Base-by-base conservation (phyloP, 2,113 vertebrate genomes). In the Lamprotornis superbus region DNA sequence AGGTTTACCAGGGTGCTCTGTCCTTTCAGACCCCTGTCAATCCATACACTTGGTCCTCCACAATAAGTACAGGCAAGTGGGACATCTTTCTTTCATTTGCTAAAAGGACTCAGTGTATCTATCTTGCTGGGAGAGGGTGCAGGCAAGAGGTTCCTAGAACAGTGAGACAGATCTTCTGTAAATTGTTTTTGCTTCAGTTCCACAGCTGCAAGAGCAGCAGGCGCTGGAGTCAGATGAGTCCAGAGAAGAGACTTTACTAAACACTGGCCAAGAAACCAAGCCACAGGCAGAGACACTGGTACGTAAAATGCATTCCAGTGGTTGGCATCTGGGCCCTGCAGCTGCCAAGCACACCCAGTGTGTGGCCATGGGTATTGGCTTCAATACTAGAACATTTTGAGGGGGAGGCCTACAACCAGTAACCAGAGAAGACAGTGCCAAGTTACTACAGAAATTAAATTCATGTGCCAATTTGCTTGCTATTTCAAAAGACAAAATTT, bases 231-330 rank as follows among this genome's bases (percentile, higher is more conserved):
- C 61, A 59, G 91, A 94, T 50, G 64, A 95, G 92, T 90, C 93
- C 83, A 61, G 81, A 93, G 75, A 88, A 94, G 69, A 90, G 59
- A 77, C 53, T 96, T 95, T 81, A 83, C 95, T 95, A 20, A 57
- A 90, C 89, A 94, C 92, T 85, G 50, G 71, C 90, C 92, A 94
- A 82, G 64, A 97, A 97, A 71, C 78, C 85, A 93, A 96, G 94
- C 96, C 96, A 95, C 95, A 97, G 87, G 82, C 94, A 94, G 94
- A 95, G 97, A 94, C 78, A 79, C 63, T 83, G 93, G 93, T 96
- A 96, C 75, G 84, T 91, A 86, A 97, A 97, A 97, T 95, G 78
- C 97, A 98, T 98, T 98, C 98, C 98, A 98, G 97, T 65, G 97
- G 97, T 95, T 98, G 98, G 97, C 97, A 98, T 98, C 97, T 97